A percentile compares a stretch with the other conserved stretches of the same genome.
Conservation (phyloP, 2,888 invertebrate species). For the Timema cristinae region DNA sequence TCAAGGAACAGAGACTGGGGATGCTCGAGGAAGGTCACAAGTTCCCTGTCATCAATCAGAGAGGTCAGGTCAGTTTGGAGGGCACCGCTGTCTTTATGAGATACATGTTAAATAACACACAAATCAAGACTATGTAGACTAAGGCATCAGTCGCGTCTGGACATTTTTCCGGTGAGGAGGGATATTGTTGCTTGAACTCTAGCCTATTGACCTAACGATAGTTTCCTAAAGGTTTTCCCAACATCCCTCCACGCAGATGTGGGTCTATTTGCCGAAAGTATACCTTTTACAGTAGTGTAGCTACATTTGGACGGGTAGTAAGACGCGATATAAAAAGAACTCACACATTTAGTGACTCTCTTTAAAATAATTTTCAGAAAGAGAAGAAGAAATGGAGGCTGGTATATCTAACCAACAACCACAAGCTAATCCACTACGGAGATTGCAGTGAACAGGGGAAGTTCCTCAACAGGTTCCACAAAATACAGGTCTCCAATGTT, state of each 20-base stretch:
- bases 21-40: conserved; percentile 20
- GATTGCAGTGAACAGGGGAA: conserved; percentile 23
- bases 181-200: no score
- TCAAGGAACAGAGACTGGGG: conserved; percentile 23
- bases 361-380: conserved; percentile 20
- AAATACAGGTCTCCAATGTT: conserved; percentile 18
- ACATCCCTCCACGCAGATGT: no score
- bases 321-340: neutral
- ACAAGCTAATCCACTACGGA: conserved; percentile 24
- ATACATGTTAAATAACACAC: no score
- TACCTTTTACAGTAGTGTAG: neutral
- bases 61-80: conserved; percentile 23
- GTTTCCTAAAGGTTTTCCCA: no score
- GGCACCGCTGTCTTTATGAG: no score
- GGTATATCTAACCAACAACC: conserved; percentile 24
- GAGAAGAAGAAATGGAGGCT: conserved; percentile 23
- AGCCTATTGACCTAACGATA: no score
- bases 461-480: conserved; percentile 1
- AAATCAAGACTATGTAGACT: no score
- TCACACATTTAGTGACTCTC: neutral
- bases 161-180: no score
- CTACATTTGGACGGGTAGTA: no score
- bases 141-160: no score
- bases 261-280: no score
- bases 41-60: conserved; percentile 22